phyloP scores from a whole-genome alignment of 1,140 invertebrate species.

The Cydia strobilella region DNA sequence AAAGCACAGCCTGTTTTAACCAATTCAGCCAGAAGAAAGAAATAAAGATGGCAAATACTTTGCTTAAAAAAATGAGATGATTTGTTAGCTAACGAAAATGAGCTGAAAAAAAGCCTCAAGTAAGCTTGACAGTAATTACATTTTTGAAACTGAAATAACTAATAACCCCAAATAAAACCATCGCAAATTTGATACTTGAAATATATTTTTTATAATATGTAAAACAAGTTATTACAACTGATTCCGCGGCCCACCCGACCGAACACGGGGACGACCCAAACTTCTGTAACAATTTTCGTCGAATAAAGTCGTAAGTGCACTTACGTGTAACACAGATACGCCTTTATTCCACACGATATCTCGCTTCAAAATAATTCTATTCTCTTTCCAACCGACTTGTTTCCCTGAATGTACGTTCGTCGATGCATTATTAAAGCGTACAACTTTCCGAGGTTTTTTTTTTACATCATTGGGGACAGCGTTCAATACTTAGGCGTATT shows the following conservation, averaged over 20 bases:
- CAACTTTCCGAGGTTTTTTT: constrained; percentile 14
- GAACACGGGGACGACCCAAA: constrained; percentile 16
- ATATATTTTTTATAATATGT: constrained; percentile 12
- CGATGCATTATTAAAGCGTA: constrained; percentile 19
- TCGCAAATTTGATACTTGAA: neutral
- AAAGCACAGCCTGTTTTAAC: too few species aligned
- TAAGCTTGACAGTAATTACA: neutral
- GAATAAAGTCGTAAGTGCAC: neutral
- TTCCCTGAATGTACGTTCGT: constrained; percentile 13
- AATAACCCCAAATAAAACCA: neutral
- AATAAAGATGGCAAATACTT: too few species aligned
- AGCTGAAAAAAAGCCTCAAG: neutral
- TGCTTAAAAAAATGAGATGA: too few species aligned
- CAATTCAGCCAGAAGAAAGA: too few species aligned
- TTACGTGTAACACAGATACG: neutral
- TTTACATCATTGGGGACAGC: constrained; percentile 10
- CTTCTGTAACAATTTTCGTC: neutral
- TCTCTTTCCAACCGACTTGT: constrained; percentile 10
- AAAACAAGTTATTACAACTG: constrained; percentile 21
- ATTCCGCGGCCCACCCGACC: constrained; percentile 14
- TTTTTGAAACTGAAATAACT: neutral
- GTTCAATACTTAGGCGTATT: constrained; percentile 4
- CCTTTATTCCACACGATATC: neutral
- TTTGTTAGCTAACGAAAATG: too few species aligned
- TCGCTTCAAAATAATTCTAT: constrained; percentile 17